Evolutionary conservation across 2,797 vertebrate species (phyloP).

Genomic region (Melanitta fusca): DNA sequence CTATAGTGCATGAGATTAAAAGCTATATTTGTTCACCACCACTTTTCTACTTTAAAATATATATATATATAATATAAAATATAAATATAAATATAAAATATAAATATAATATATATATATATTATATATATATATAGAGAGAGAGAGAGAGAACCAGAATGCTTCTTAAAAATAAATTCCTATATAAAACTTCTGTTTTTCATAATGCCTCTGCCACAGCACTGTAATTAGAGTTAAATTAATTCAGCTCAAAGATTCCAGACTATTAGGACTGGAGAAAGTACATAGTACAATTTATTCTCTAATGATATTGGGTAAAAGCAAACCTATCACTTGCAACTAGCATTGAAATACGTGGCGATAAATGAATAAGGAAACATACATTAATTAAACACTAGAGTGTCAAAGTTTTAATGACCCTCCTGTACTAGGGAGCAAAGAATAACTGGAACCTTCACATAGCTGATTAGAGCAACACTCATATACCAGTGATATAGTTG

Average conservation of each 20-base stretch:
- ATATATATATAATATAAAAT: not conserved
- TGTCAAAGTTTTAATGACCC: slow-evolving; percentile 30
- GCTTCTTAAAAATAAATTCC: not conserved
- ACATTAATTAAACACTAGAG: slow-evolving; percentile 41
- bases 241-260: slow-evolving; percentile 30
- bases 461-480: not conserved
- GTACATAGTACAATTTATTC: slow-evolving; percentile 29
- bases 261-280: not conserved
- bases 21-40: not conserved
- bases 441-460: slow-evolving; percentile 28
- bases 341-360: not conserved
- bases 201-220: not conserved
- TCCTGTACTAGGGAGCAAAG: not conserved
- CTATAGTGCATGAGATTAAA: not conserved
- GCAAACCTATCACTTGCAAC: slow-evolving; percentile 13
- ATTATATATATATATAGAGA: too few species aligned
- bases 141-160: not conserved
- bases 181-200: not conserved
- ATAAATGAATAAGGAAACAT: slow-evolving; percentile 22
- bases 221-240: slow-evolving; percentile 21
- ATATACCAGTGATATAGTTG: not conserved
- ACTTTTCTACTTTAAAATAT: not conserved
- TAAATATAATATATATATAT: not conserved
- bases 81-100: not conserved
- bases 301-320: slow-evolving; percentile 20